Evolutionary conservation across 2,113 vertebrate genomes (phyloP), one percentile per base, ranked within the genome.

Genomic region (Psittacula cyanocephala): DNA sequence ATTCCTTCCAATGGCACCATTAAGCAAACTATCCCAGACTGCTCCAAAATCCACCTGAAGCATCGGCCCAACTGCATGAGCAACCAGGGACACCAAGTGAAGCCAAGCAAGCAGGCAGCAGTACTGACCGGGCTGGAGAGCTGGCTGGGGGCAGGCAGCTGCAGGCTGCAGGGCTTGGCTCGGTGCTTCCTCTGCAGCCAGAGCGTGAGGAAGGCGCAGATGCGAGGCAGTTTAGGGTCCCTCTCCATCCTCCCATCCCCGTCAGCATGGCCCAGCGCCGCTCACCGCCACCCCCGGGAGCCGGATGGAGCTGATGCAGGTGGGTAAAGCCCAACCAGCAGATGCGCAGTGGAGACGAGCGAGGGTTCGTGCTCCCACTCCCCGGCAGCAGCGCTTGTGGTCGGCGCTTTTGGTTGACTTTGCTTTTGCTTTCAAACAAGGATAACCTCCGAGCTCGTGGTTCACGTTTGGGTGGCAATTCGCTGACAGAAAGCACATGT

Each of bases 141-240:
- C 50, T 59, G 96, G 96, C 91, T 43, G 78, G 97, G 89, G 43
- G 85, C 91, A 24, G 97, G 97, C 89, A 97, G 83, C 46, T 97
- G 93, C 39, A 96, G 95, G 44, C 95, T 92, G 94, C 93, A 92
- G 70, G 94, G 93, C 95, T 98, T 98, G 52, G 97, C 92, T 94
- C 98, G 96, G 9, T 98, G 98, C 57, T 97, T 98, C 95, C 97
- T 98, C 69, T 97, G 97, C 67, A 98, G 96, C 98, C 98, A 98
- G 20, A 98, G 96, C 7, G 87, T n/a, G 50, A 98, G 96, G 75
- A 98, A 96, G 23, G 97, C 79, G 91, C 97, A 97, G 78, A 98
- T 39, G 37, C 98, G 97, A 94, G 97, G 97, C 16, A 92, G 89
- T 87, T 97, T 98, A 23, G 97, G 92, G 88, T 98, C 97, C 96